Base-by-base conservation (phyloP, 2,888 invertebrate genomes). In the Cremastinae sp. region DNA sequence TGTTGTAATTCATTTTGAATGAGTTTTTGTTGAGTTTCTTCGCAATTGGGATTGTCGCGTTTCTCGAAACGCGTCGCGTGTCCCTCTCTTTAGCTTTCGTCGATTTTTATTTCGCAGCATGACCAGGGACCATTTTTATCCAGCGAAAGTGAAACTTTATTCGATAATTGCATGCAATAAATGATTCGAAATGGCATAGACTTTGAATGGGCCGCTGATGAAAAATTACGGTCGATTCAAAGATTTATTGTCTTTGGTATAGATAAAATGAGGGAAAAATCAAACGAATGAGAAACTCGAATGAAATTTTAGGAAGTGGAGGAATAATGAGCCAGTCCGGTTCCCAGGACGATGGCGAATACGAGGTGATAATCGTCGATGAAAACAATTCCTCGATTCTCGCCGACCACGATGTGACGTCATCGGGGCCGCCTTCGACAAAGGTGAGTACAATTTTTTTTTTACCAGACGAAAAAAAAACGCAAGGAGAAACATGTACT, bases 341-440 rank as follows among this genome's bases (percentile, higher is more conserved):
- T 78, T 89, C 89, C 18, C 93, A 93, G 71, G 96, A 96, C 87
- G 96, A 96, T 87, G 94, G 94, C 75, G 96, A 96, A 87, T 96
- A 96, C 89, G 96, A 96, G 86, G 96, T 96, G 84, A 96, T 96
- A 87, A 96, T 96, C 78, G 96, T 96, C 84, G 96, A 96, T 87
- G 96, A 96, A 88, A 96, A 95, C 88, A 96, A 96, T 91, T 95
- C 96, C 0, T 95, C 95, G 10, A 93, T 93, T 77, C 91, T 96
- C 81, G 94, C 95, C 59, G 96, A 96, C 85, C 93, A 95, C 87
- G 96, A 96, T 86, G 93, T 96, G 14, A 93, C 93, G 80, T 94
- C 94, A 14, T 92, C 92, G 81, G 94, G 94, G 20, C 94, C 94
- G 38, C 95, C 96, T 4, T 96, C 96, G 8, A 95, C 96, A 81